Percentiles rank a stretch among this genome's conserved stretches.
These are phyloP conservation scores for Glaucomys volans DNA, from an alignment of 2,113 vertebrate genomes.

Conservation along the genomic window DNA sequence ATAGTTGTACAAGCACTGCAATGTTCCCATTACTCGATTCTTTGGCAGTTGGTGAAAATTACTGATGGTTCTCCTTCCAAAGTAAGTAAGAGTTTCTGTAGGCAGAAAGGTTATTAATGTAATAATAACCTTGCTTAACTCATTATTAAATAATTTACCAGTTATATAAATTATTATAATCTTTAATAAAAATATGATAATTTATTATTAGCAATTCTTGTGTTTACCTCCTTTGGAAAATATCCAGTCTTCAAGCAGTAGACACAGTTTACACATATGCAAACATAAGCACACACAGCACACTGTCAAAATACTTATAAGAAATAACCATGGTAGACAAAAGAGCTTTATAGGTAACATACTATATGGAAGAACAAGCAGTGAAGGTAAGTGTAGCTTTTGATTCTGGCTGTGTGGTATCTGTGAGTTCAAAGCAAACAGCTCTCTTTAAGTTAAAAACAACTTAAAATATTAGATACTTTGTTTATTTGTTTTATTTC, in stretches of 20 bases:
- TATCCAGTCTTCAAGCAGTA: slow-evolving; percentile 15
- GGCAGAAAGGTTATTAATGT: slow-evolving; percentile 55
- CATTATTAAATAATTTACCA: slow-evolving; percentile 21
- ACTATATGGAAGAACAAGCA: not conserved
- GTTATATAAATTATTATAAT: slow-evolving; percentile 13
- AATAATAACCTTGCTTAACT: slow-evolving; percentile 55
- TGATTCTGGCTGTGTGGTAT: not conserved
- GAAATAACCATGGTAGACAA: slow-evolving; percentile 6
- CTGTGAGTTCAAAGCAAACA: slow-evolving; percentile 14
- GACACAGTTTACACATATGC: not conserved
- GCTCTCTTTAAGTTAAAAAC: not conserved
- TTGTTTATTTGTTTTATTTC: not conserved
- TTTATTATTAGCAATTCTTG: slow-evolving; percentile 11
- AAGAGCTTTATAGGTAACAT: not conserved
- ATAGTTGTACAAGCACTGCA: slow-evolving; percentile 99
- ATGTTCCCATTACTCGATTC: slow-evolving; percentile 99
- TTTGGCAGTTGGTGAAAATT: slow-evolving; percentile 99
- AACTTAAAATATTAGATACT: not conserved
- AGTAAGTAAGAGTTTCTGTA: slow-evolving; percentile 87
- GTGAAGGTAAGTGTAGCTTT: not conserved
- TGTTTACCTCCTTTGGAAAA: slow-evolving; percentile 63
- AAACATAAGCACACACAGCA: not conserved
- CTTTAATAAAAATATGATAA: slow-evolving; percentile 50
- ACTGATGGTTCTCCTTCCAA: slow-evolving; percentile 98
- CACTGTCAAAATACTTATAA: slow-evolving; percentile 14